Conservation (phyloP, 2,113 vertebrate species). For the Pelecanus crispus region DNA sequence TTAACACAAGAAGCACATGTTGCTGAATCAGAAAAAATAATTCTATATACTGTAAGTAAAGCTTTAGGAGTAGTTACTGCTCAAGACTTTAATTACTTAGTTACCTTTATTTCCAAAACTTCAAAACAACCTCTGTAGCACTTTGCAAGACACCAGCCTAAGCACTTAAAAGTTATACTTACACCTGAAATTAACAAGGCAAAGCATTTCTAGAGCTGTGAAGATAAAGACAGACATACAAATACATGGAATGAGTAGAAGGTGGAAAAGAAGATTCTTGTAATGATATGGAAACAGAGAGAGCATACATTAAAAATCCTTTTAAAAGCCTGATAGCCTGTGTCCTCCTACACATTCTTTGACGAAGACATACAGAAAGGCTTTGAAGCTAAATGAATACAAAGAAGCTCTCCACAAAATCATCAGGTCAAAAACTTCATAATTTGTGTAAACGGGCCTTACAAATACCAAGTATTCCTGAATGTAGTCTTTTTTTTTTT, state of each 20-base stretch:
- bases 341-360: not conserved
- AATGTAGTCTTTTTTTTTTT: not conserved
- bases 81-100: not conserved
- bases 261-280: not conserved
- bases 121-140: not conserved
- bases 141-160: not conserved
- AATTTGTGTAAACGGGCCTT: not conserved
- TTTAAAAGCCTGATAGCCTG: not conserved
- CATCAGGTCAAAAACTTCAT: not conserved
- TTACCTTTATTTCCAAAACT: not conserved
- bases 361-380: not conserved
- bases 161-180: not conserved
- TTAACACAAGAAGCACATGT: not conserved
- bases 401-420: not conserved
- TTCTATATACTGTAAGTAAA: not conserved
- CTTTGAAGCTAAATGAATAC: not conserved
- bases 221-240: slow-evolving; percentile 39
- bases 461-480: not conserved
- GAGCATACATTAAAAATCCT: not conserved
- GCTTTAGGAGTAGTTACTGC: not conserved
- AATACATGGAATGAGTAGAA: not conserved
- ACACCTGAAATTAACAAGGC: not conserved
- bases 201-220: slow-evolving; percentile 8
- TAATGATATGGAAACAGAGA: not conserved
- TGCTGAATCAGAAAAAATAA: not conserved